Percentiles rank a stretch among this genome's conserved stretches.
These are phyloP conservation scores for Fringilla coelebs DNA, from an alignment of 2,797 vertebrate species.

Conservation along the genomic window DNA sequence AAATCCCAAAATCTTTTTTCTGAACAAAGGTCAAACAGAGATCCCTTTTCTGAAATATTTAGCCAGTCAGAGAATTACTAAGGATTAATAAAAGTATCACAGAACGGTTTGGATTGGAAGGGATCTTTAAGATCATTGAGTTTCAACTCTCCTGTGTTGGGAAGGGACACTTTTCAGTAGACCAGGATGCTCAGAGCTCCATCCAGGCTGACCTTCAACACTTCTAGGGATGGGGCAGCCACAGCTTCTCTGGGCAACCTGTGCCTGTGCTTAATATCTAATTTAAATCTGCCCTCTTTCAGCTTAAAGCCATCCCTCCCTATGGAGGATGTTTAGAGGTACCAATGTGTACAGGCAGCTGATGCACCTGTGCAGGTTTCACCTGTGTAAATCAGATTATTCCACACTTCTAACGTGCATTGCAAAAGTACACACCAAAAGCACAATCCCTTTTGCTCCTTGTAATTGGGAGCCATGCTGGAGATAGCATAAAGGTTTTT, in stretches of 20 bases:
- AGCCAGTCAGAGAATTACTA: neutral
- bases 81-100: too few species aligned
- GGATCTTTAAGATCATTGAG: accelerated
- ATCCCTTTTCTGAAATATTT: neutral
- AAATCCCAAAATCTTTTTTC: neutral
- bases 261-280: neutral
- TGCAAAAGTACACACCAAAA: neutral
- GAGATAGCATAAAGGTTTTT: neutral
- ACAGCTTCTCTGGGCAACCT: neutral
- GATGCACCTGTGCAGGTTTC: neutral
- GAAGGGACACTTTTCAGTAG: neutral
- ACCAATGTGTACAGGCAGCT: accelerated
- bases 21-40: neutral
- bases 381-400: neutral
- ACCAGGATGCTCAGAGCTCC: neutral
- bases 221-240: neutral
- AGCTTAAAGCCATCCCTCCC: neutral
- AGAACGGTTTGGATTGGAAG: neutral
- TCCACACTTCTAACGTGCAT: neutral
- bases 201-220: neutral
- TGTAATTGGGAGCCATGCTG: neutral
- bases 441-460: neutral
- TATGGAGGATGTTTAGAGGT: neutral
- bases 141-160: accelerated
- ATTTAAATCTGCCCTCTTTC: neutral